phyloP scores from a whole-genome alignment of 2,113 vertebrate genomes.

The Cyphomyrus plagiostoma region DNA sequence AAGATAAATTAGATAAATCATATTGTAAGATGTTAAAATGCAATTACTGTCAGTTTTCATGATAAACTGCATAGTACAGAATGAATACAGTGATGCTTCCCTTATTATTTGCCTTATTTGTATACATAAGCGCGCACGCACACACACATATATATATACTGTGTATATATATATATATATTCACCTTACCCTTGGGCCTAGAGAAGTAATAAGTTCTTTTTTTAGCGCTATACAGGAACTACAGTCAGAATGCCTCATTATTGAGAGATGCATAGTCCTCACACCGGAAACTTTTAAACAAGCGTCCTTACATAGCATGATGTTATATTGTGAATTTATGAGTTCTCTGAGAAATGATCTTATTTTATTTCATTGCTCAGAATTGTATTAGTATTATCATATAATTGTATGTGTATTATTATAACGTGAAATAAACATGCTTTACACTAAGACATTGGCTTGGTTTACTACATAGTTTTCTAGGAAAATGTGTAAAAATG shows the following conservation, averaged over 20 bases:
- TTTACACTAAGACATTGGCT: background rate
- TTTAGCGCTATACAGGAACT: background rate
- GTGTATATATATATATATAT: background rate
- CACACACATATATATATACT: background rate
- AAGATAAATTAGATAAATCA: slow-evolving; percentile 51
- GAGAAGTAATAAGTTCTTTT: background rate
- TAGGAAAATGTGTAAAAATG: background rate
- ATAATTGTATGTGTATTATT: background rate
- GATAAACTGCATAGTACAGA: slow-evolving; percentile 35
- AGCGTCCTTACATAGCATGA: background rate
- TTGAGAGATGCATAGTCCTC: background rate
- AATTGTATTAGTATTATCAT: background rate
- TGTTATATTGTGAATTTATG: background rate
- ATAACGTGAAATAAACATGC: background rate
- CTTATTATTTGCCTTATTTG: background rate
- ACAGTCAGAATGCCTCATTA: background rate
- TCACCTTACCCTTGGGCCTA: background rate
- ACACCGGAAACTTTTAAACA: background rate
- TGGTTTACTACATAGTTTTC: background rate
- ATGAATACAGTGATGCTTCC: slow-evolving; percentile 18
- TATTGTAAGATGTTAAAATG: slow-evolving; percentile 52
- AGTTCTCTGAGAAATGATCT: background rate
- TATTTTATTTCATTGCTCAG: background rate
- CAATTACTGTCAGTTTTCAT: slow-evolving; percentile 42
- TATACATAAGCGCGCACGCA: background rate